Conservation (phyloP, 2,797 vertebrate genomes). For the Fistularia tabacaria region DNA sequence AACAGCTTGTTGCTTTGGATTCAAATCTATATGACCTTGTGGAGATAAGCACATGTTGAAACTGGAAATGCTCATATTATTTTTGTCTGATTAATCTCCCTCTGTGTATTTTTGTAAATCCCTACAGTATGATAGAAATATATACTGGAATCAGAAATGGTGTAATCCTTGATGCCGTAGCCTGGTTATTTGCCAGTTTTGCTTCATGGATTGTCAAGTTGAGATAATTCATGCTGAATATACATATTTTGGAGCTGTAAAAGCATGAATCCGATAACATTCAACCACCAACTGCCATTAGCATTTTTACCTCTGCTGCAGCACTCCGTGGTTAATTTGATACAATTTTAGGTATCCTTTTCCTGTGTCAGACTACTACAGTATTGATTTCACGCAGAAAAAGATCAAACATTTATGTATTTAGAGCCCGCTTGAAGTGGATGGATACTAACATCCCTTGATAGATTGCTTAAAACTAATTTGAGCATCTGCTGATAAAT, state of each 20-base stretch:
- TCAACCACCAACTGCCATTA: slow-evolving; percentile 24
- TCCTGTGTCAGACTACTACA: no score
- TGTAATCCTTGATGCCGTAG: slow-evolving; percentile 32
- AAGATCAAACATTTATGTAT: no score
- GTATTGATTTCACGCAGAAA: no score
- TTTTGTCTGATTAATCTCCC: slow-evolving; percentile 50
- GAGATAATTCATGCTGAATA: slow-evolving; percentile 40
- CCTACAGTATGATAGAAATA: slow-evolving; percentile 17
- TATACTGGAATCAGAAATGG: slow-evolving; percentile 15
- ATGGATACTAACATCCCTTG: background rate
- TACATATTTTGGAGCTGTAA: slow-evolving; percentile 29
- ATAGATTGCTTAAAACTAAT: slow-evolving; percentile 19
- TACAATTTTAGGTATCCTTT: slow-evolving; percentile 2
- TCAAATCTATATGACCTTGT: slow-evolving; percentile 7
- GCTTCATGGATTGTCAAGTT: slow-evolving; percentile 42
- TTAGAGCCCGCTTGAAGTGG: slow-evolving; percentile 9
- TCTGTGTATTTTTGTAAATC: slow-evolving; percentile 18
- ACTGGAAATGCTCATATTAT: slow-evolving; percentile 34
- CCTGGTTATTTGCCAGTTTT: slow-evolving; percentile 19
- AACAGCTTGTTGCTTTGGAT: slow-evolving; percentile 22
- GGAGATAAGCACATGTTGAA: slow-evolving; percentile 32
- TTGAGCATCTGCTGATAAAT: slow-evolving; percentile 22
- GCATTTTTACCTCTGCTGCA: slow-evolving; percentile 14
- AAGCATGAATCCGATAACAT: slow-evolving; percentile 18
- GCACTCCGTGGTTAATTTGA: background rate